phyloP scores from a whole-genome alignment of 2,888 invertebrate species.

The Choristoneura rosaceana region DNA sequence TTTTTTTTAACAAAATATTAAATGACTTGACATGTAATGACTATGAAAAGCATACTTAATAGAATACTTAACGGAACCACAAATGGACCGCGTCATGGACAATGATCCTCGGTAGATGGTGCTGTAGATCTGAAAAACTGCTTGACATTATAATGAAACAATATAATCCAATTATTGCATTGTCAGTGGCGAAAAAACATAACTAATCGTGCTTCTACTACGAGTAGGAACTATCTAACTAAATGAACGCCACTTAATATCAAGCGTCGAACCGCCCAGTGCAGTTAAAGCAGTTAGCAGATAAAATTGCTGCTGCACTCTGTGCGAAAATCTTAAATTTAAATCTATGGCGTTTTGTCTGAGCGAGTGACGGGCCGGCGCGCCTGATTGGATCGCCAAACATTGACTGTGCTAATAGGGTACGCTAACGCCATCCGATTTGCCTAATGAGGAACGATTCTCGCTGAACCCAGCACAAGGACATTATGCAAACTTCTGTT shows the following conservation, averaged over 20 bases:
- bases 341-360: slow-evolving; percentile 49
- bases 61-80: no score
- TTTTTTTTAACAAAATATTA: no score
- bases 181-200: no score
- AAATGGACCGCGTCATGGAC: no score
- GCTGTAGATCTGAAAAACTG: no score
- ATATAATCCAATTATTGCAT: no score
- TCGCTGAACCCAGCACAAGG: slow-evolving; percentile 64
- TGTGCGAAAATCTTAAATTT: slow-evolving; percentile 37
- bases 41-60: no score
- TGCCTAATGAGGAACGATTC: slow-evolving; percentile 80
- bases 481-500: slow-evolving; percentile 81
- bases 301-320: slow-evolving; percentile 22
- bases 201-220: not conserved
- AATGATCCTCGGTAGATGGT: no score
- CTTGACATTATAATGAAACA: no score
- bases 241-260: not conserved
- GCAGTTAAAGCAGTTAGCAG: slow-evolving; percentile 10
- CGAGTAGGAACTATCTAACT: not conserved
- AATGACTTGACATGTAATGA: no score
- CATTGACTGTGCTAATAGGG: slow-evolving; percentile 81
- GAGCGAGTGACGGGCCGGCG: slow-evolving; percentile 56
- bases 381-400: slow-evolving; percentile 74
- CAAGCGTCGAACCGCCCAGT: not conserved
- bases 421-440: slow-evolving; percentile 77